Conservation (phyloP, 2,888 invertebrate genomes). For the Campoplex nolae region DNA sequence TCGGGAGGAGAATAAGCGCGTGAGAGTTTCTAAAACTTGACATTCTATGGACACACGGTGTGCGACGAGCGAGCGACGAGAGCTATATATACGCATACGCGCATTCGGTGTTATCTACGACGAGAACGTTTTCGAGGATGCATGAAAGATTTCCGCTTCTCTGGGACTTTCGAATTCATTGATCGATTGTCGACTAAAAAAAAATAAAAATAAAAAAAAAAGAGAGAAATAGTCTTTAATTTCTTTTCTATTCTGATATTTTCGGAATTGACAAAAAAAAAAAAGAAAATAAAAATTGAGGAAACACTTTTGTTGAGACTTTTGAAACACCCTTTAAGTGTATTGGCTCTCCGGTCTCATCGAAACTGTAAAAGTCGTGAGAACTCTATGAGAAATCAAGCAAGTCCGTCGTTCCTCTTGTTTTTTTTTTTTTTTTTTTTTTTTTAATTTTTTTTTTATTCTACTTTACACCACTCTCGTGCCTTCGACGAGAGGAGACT, state of each 20-base stretch:
- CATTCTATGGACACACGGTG: conserved; percentile 64
- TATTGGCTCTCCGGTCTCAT: background rate
- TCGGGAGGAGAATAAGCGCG: conserved; percentile 52
- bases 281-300: background rate
- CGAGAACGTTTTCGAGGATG: conserved; percentile 16
- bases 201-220: too few species aligned
- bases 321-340: conserved; percentile 37
- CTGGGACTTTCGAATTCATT: too few species aligned
- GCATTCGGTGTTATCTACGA: conserved; percentile 21
- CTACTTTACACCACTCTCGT: background rate
- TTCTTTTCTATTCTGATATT: background rate
- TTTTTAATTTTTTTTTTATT: background rate
- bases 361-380: conserved; percentile 13
- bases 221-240: too few species aligned
- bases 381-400: conserved; percentile 25
- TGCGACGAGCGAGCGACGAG: background rate
- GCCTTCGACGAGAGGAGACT: background rate
- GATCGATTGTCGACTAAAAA: too few species aligned
- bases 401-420: background rate
- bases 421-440: too few species aligned
- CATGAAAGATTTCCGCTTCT: conserved; percentile 14
- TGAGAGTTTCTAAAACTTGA: conserved; percentile 72
- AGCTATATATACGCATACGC: background rate
- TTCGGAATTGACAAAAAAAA: conserved; percentile 40
- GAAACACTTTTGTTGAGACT: background rate